Evolutionary conservation across 1,140 invertebrate species (phyloP).

Genomic region (Drosophila mauritiana): DNA sequence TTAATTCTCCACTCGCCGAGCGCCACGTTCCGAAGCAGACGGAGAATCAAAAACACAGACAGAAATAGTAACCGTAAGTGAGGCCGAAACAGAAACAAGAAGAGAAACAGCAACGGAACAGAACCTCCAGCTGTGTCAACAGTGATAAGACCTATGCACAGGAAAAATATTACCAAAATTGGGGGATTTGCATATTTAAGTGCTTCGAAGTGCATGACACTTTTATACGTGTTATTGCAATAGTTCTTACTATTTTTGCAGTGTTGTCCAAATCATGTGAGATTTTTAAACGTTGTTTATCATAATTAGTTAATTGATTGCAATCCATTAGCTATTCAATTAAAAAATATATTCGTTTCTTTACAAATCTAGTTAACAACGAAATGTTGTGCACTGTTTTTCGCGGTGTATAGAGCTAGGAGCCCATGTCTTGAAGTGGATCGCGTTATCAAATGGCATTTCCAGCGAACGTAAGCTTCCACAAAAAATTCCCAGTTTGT

Average conservation of each 20-base stretch:
- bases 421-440: slow-evolving; percentile 23
- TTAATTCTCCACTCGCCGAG: slow-evolving; percentile 47
- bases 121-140: slow-evolving; percentile 74
- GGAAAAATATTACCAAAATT: slow-evolving; percentile 6
- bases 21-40: slow-evolving; percentile 30
- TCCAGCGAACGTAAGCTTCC: slow-evolving; percentile 49
- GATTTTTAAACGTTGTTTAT: not conserved
- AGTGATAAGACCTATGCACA: slow-evolving; percentile 38
- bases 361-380: no score
- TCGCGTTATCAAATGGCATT: slow-evolving; percentile 66
- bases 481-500: slow-evolving; percentile 62
- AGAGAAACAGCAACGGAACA: slow-evolving; percentile 31
- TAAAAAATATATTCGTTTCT: no score
- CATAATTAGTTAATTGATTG: no score
- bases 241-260: not conserved
- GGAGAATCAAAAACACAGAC: slow-evolving; percentile 56
- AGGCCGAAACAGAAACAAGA: slow-evolving; percentile 34
- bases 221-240: not conserved
- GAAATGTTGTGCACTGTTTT: not conserved
- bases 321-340: no score
- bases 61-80: slow-evolving; percentile 31
- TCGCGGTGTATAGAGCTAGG: slow-evolving; percentile 32
- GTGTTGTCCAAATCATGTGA: not conserved
- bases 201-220: no score
- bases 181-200: not conserved